Evolutionary conservation across 2,797 vertebrate genomes (phyloP), one percentile per base, ranked within the genome.

Genomic region (Pogoniulus pusillus): DNA sequence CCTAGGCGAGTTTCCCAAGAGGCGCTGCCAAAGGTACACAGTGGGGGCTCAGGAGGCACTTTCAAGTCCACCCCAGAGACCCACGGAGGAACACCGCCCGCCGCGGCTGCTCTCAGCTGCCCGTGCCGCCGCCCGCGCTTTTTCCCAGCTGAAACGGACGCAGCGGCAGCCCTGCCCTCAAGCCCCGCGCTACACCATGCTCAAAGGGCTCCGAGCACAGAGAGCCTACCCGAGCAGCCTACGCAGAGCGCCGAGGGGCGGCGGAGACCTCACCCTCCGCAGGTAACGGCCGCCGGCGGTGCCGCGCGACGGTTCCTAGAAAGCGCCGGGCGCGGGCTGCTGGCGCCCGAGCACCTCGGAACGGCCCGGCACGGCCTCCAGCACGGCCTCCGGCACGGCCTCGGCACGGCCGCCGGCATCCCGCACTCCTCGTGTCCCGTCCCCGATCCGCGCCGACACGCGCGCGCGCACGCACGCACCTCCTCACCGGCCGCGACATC

Each of bases 1-100:
- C 9, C n/a, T 2, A 5, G 16, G 34, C 27, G 0, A 18, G 12
- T 3, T 63, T 20, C 17, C 69, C 2, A 4, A 0, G 12, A 0
- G 24, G 3, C 63, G 1, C 16, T 3, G 49, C 60, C 29, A 10
- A 0, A 18, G 23, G 12, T 2, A 4, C 27, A 3, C 26, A 2
- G 29, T 16, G 4, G 3, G 6, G 24, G 10, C 20, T 35, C 8
- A 4, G 16, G 14, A 29, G 2, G 16, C 19, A 4, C 53, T 16
- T 3, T 4, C 30, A 10, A 11, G 20, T n/a, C 20, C 43, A 4
- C 30, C 32, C 26, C 16, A 4, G 13, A 15, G 10, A 34, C 2
- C 32, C 51, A 12, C 30, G 23, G 7, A 6, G 18, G 16, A 26
- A 5, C 8, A 17, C 55, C 27, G 8, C 26, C 34, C 34, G 9